These are phyloP conservation scores for Pilophorus perplexus DNA, from an alignment of 2,888 invertebrate genomes.

Conservation along the genomic window DNA sequence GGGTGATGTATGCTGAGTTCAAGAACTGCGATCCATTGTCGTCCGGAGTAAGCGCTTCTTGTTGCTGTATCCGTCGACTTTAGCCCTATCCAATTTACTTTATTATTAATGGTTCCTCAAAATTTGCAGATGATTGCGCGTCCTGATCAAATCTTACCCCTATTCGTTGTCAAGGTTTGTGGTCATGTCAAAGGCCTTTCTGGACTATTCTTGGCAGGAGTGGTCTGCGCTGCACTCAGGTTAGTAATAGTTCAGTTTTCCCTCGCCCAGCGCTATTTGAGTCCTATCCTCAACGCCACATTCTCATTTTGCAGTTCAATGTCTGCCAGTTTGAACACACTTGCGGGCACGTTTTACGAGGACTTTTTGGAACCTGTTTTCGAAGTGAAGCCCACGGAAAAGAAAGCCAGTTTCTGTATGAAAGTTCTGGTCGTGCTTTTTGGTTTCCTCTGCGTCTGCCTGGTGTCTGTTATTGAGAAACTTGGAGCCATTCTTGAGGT, in stretches of 20 bases:
- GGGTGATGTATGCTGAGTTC: conserved; percentile 63
- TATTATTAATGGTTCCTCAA: background rate
- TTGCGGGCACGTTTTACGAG: conserved; percentile 65
- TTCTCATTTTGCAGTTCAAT: conserved; percentile 58
- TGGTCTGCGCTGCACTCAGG: conserved; percentile 71
- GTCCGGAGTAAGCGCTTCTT: conserved; percentile 52
- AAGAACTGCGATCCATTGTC: conserved; percentile 61
- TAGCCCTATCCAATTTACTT: background rate
- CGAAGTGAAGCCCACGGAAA: conserved; percentile 56
- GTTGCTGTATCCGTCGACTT: too few species aligned
- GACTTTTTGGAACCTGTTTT: conserved; percentile 62
- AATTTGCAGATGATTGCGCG: conserved; percentile 52
- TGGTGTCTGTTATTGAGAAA: conserved; percentile 50
- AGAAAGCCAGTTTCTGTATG: conserved; percentile 59
- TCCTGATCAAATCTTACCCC: conserved; percentile 63
- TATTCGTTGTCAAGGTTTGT: conserved; percentile 69
- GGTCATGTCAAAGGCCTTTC: conserved; percentile 65
- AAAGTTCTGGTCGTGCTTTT: conserved; percentile 59
- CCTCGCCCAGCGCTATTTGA: too few species aligned
- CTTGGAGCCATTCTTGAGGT: conserved; percentile 49
- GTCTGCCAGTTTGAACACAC: conserved; percentile 62
- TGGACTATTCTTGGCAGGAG: conserved; percentile 71
- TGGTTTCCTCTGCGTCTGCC: conserved; percentile 56
- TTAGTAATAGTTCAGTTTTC: conserved; percentile 46
- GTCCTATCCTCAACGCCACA: too few species aligned